Percentiles rank a stretch among this genome's conserved stretches.
phyloP scores from a whole-genome alignment of 2,888 invertebrate species.

The Autographa pulchrina region DNA sequence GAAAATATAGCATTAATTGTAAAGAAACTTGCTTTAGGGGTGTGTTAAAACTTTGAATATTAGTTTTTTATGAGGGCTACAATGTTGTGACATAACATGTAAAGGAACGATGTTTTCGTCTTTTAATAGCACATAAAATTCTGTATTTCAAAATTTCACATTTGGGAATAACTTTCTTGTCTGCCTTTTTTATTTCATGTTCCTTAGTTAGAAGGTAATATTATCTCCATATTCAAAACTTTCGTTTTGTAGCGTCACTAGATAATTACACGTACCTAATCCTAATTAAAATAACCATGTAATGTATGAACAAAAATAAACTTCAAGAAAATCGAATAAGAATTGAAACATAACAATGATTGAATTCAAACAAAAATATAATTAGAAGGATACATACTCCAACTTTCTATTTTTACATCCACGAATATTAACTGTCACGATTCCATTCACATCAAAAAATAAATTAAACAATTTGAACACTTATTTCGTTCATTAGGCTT shows the following conservation, averaged over 20 bases:
- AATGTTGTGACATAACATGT: neutral
- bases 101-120: neutral
- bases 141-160: neutral
- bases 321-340: neutral
- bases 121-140: neutral
- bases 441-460: conserved; percentile 4
- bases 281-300: too few relatives aligned
- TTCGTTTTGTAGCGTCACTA: too few relatives aligned
- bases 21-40: conserved; percentile 37
- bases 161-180: neutral
- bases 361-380: neutral
- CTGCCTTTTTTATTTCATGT: neutral
- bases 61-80: conserved; percentile 13
- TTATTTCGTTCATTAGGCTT: conserved; percentile 36
- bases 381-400: neutral
- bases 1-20: conserved; percentile 53
- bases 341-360: neutral
- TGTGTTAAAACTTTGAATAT: conserved; percentile 44
- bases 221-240: neutral
- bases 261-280: too few relatives aligned
- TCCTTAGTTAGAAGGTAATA: too few relatives aligned
- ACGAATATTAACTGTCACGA: neutral
- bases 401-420: neutral
- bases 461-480: neutral
- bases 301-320: too few relatives aligned